Base-by-base conservation (phyloP, 2,113 vertebrate species). In the Cathartes aura region DNA sequence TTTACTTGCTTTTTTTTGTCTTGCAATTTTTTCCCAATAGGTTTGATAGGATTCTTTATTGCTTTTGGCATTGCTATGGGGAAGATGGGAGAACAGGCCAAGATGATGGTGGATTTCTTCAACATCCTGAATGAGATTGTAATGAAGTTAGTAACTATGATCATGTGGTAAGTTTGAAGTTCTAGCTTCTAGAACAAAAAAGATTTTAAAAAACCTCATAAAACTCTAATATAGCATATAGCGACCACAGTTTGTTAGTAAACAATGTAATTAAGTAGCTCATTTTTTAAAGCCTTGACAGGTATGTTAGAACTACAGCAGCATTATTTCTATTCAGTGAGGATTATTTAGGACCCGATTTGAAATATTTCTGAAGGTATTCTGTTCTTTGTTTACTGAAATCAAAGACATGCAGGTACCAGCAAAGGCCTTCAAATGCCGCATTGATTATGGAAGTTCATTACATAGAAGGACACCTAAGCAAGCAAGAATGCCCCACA, bases 51-150 rank as follows among this genome's bases (percentile, higher is more conserved):
- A 96, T 99, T 99, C 98, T 99, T 99, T 98, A 99, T 99, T 97
- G 99, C 99, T 91, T 99, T 99, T 97, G 99, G 99, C 91, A 99
- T 99, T 93, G 99, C 99, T 96, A 99, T 99, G 99, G 99, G 99
- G 66, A 99, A 99, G 97, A 99, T 99, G 99, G 99, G 99, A 23
- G 99, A 99, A 75, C 99, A 98, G 96, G 99, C 99, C 97, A 99
- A 98, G 98, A 99, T 99, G 98, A 99, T 99, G 99, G 98, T 99
- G 97, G 99, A 99, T 10, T 99, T 99, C 98, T 99, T 99, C 99
- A 99, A 98, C 97, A 99, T 99, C 98, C 98, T 99, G 98, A 99
- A 99, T 97, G 99, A 99, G 98, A 99, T 99, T 79, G 99, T 99
- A 71, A 99, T 99, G 99, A 99, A 99, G 98, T 95, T 99, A 96